phyloP scores from a whole-genome alignment of 1,140 invertebrate genomes.

The Macrotrachela quadricornifera region DNA sequence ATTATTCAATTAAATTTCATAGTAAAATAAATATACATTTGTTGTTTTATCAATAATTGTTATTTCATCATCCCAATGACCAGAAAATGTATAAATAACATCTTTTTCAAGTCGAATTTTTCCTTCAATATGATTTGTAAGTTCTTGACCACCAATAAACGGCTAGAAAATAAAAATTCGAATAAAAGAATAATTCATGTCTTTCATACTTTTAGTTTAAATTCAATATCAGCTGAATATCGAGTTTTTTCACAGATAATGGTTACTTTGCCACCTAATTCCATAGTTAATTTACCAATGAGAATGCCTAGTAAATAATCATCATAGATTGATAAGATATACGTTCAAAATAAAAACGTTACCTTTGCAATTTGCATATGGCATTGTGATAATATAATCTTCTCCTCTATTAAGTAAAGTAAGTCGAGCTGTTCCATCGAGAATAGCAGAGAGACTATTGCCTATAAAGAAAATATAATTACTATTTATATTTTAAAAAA shows the following conservation, averaged over 20 bases:
- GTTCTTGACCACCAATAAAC: conserved; percentile 58
- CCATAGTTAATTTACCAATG: conserved; percentile 73
- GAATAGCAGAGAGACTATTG: conserved; percentile 76
- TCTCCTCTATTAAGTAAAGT: conserved; percentile 66
- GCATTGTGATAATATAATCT: conserved; percentile 67
- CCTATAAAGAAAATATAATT: conserved; percentile 16
- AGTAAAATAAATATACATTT: conserved; percentile 20
- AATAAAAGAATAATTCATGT: too few relatives aligned
- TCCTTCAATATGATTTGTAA: conserved; percentile 55
- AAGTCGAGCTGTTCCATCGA: conserved; percentile 62
- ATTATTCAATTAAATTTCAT: too few relatives aligned
- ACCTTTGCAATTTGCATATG: conserved; percentile 75
- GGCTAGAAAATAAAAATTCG: conserved; percentile 35
- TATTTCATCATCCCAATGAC: conserved; percentile 74
- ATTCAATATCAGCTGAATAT: conserved; percentile 33
- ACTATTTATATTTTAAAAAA: too few relatives aligned
- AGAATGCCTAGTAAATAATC: conserved; percentile 37
- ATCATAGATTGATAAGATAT: too few relatives aligned
- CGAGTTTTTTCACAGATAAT: conserved; percentile 33
- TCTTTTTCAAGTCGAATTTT: conserved; percentile 67
- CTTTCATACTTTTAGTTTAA: conserved; percentile 18
- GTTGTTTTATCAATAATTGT: conserved; percentile 11
- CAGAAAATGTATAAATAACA: conserved; percentile 57
- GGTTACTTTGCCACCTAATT: conserved; percentile 32
- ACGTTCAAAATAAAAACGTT: too few relatives aligned